A percentile compares a stretch with the other conserved stretches of the same genome.
Evolutionary conservation across 1,140 invertebrate genomes (phyloP).

Genomic region (Neotoxoptera formosana): DNA sequence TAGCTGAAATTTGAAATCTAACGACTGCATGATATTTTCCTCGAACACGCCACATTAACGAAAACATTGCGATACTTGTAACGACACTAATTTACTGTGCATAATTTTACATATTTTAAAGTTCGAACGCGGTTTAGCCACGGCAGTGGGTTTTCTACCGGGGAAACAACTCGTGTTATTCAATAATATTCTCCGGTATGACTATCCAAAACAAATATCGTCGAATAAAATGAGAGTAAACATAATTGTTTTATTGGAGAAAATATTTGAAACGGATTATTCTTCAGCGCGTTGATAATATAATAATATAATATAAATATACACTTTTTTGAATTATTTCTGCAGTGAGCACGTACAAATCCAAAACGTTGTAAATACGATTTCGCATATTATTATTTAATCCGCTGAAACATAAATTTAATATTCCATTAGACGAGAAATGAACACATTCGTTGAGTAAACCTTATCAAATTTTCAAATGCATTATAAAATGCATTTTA

Average conservation of each 20-base stretch:
- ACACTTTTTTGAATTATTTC: background rate
- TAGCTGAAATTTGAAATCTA: background rate
- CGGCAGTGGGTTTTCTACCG: background rate
- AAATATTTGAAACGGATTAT: background rate
- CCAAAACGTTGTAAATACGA: background rate
- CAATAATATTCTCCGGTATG: background rate
- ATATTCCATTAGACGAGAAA: background rate
- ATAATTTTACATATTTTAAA: slow-evolving; percentile 28
- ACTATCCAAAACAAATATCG: background rate
- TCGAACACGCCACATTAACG: slow-evolving; percentile 16
- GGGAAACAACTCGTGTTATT: background rate
- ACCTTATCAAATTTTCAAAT: slow-evolving; percentile 3
- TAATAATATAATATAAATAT: too few species aligned
- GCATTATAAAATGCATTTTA: too few species aligned
- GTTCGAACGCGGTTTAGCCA: background rate
- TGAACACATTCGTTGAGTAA: background rate
- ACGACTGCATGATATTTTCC: slow-evolving; percentile 20
- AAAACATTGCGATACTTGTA: background rate
- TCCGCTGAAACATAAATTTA: background rate
- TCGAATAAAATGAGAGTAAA: background rate
- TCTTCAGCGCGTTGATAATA: background rate
- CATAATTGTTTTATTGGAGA: background rate
- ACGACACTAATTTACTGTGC: background rate
- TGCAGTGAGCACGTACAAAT: background rate
- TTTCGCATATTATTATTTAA: background rate